Evolutionary conservation across 1,140 invertebrate genomes (phyloP).

Genomic region (Drosophila nasuta): DNA sequence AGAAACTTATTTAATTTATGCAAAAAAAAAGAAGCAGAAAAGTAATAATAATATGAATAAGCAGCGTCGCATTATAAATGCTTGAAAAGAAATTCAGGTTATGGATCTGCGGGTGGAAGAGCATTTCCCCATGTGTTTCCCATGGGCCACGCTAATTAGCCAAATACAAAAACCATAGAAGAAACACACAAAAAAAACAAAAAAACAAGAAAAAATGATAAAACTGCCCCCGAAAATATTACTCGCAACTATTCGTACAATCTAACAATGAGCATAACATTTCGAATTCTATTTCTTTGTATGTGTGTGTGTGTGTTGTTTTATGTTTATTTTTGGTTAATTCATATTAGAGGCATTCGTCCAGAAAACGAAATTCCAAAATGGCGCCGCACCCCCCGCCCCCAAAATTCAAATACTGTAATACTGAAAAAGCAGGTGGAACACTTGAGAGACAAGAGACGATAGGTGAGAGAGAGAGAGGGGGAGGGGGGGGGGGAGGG

Average conservation of each 20-base stretch:
- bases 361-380: conserved; percentile 81
- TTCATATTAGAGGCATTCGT: conserved; percentile 80
- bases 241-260: conserved; percentile 15
- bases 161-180: conserved; percentile 66
- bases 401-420: too few species aligned
- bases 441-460: conserved; percentile 18
- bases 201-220: conserved; percentile 3
- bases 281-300: conserved; percentile 56
- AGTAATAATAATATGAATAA: conserved; percentile 61
- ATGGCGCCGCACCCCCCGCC: conserved; percentile 45
- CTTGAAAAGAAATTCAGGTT: conserved; percentile 71
- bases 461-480: too few species aligned
- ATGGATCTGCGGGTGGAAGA: conserved; percentile 62
- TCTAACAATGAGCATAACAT: conserved; percentile 77
- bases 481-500: too few species aligned
- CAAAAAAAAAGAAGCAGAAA: conserved; percentile 57
- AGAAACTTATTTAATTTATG: conserved; percentile 71
- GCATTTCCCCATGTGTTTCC: conserved; percentile 71
- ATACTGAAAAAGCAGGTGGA: conserved; percentile 46
- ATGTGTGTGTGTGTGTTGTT: conserved; percentile 44
- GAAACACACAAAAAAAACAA: conserved; percentile 14
- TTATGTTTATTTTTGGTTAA: conserved; percentile 63
- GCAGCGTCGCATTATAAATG: conserved; percentile 60
- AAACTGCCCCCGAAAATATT: conserved; percentile 14
- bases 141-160: conserved; percentile 79